These are phyloP conservation scores for Rhyacophila evoluta DNA, from an alignment of 2,888 invertebrate genomes.

Conservation along the genomic window DNA sequence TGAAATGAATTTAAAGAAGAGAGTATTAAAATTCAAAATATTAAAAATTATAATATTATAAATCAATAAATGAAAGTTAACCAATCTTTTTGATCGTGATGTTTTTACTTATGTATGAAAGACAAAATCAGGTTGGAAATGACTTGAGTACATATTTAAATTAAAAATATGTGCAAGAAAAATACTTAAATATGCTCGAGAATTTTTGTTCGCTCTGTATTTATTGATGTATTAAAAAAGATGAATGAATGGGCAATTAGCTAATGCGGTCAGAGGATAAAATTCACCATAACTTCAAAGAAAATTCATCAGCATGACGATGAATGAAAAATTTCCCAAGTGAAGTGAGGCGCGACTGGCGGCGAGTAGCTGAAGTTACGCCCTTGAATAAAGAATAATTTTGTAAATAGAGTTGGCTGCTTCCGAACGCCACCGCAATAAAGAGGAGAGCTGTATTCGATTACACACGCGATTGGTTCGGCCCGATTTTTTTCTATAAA, in stretches of 20 bases:
- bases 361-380: neutral
- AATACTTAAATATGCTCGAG: too few species aligned
- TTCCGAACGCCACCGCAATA: constrained; percentile 19
- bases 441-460: constrained; percentile 41
- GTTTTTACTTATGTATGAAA: too few species aligned
- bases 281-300: neutral
- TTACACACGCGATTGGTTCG: constrained; percentile 47
- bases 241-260: neutral
- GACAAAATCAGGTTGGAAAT: too few species aligned
- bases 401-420: neutral
- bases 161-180: too few species aligned
- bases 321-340: constrained; percentile 2
- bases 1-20: too few species aligned
- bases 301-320: neutral
- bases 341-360: constrained; percentile 10
- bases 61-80: too few species aligned
- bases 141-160: too few species aligned
- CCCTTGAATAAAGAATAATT: neutral
- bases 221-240: constrained; percentile 6
- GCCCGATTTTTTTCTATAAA: constrained; percentile 31
- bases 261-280: neutral
- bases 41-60: too few species aligned
- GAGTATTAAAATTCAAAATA: too few species aligned
- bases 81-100: too few species aligned
- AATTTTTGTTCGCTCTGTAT: too few species aligned